phyloP scores from a whole-genome alignment of 2,113 vertebrate genomes.

The Urocolius indicus region DNA sequence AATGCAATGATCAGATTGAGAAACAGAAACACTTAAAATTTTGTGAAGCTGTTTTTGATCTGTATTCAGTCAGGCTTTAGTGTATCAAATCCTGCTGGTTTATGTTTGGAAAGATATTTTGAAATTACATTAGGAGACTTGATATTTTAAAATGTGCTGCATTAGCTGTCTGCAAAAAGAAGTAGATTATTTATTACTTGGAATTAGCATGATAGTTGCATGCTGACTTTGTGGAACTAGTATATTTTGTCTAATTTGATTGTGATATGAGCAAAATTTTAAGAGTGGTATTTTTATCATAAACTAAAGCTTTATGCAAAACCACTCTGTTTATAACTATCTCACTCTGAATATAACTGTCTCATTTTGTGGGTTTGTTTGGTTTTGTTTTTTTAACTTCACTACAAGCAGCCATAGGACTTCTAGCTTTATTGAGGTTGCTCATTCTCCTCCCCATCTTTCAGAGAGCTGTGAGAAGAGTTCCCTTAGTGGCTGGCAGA shows the following conservation, averaged over 20 bases:
- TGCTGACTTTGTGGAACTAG: neutral
- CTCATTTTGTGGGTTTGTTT: neutral
- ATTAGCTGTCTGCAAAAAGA: neutral
- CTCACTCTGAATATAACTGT: neutral
- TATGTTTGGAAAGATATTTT: neutral
- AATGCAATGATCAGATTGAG: neutral
- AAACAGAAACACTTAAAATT: neutral
- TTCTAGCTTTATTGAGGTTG: neutral
- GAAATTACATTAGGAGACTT: neutral
- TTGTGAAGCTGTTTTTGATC: neutral
- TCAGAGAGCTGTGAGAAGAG: conserved; percentile 20
- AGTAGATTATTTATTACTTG: neutral
- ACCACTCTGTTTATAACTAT: neutral
- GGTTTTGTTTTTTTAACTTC: neutral
- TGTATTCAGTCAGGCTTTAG: neutral
- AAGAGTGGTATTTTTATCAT: neutral
- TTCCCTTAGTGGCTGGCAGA: conserved; percentile 59
- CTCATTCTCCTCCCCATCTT: neutral
- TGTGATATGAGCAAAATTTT: neutral
- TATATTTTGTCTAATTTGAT: neutral
- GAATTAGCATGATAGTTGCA: neutral
- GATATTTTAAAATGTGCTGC: neutral
- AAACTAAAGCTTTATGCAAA: neutral
- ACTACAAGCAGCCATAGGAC: neutral
- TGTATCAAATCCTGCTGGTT: neutral